phyloP scores from a whole-genome alignment of 2,888 invertebrate species.

The Tiliacea citrago region DNA sequence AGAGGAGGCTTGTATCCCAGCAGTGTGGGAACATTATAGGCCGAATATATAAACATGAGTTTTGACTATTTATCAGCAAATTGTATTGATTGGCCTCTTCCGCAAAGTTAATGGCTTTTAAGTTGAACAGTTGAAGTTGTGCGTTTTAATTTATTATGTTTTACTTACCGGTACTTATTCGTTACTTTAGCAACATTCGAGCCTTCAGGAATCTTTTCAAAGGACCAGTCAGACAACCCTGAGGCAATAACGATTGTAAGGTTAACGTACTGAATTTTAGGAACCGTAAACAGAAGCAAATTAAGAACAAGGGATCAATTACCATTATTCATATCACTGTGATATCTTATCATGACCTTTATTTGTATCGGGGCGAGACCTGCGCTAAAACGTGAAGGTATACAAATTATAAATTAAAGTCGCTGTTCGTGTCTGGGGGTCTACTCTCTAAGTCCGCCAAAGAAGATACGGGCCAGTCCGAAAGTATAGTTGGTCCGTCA shows the following conservation, averaged over 20 bases:
- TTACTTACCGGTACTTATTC: background rate
- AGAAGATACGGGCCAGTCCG: no score
- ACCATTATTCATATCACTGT: conserved; percentile 38
- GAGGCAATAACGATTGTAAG: no score
- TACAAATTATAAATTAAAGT: background rate
- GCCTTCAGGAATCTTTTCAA: no score
- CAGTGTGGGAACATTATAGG: no score
- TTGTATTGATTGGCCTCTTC: background rate
- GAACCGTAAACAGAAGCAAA: conserved; percentile 11
- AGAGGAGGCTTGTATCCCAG: no score
- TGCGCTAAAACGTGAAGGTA: background rate
- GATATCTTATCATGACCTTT: conserved; percentile 4
- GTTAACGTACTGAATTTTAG: conserved; percentile 1
- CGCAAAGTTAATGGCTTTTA: no score
- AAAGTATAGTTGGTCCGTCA: no score
- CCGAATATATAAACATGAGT: no score
- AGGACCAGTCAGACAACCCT: no score
- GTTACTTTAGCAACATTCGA: background rate
- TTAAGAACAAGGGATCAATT: conserved; percentile 37
- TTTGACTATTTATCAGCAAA: background rate
- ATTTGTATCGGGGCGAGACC: background rate
- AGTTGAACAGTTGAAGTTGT: background rate
- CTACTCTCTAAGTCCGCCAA: no score
- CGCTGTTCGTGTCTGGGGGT: background rate
- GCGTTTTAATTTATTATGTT: background rate